Evolutionary conservation across 2,888 invertebrate species (phyloP).

Genomic region (Sarcophaga caerulescens): DNA sequence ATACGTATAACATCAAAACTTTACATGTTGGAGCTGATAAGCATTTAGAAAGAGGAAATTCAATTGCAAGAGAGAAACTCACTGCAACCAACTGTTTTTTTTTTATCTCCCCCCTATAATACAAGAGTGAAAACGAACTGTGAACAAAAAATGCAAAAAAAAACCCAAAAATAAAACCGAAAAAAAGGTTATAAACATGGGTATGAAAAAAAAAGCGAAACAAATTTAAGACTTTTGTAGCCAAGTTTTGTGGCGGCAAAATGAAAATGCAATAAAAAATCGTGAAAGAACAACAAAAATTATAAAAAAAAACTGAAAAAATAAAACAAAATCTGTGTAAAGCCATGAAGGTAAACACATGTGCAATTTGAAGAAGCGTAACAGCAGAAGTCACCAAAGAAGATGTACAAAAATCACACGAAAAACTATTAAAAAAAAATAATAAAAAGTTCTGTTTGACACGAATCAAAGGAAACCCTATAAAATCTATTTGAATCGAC

Average conservation of each 20-base stretch:
- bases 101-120: not conserved
- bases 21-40: conserved; percentile 41
- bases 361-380: conserved; percentile 35
- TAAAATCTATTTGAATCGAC: not conserved
- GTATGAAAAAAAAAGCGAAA: conserved; percentile 6
- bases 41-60: conserved; percentile 60
- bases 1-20: not conserved
- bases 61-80: conserved; percentile 49
- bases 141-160: conserved; percentile 10
- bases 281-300: conserved; percentile 14
- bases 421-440: conserved; percentile 44
- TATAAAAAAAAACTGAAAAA: conserved; percentile 3
- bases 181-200: conserved; percentile 49
- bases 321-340: conserved; percentile 26
- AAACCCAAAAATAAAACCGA: conserved; percentile 1
- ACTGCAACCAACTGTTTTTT: not conserved
- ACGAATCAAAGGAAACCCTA: not conserved
- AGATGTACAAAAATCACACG: conserved; percentile 22
- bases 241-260: conserved; percentile 66
- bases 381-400: conserved; percentile 5
- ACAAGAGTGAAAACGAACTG: conserved; percentile 43
- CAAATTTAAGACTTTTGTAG: conserved; percentile 48
- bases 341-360: conserved; percentile 63
- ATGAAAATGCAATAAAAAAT: not conserved
- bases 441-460: not conserved